Evolutionary conservation across 2,888 invertebrate genomes (phyloP).

Genomic region (Byasa hedistus): DNA sequence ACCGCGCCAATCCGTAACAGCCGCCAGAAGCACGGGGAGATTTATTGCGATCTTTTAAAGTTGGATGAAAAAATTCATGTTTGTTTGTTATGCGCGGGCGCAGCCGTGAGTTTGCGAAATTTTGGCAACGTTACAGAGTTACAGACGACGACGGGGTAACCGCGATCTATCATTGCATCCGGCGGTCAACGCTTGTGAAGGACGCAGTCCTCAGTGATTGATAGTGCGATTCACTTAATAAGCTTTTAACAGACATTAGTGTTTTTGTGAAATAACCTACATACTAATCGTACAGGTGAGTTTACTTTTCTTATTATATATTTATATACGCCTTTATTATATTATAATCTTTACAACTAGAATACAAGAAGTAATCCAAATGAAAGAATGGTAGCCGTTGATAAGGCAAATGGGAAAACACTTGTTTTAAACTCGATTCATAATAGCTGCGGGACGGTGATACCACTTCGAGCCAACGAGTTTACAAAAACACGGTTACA

Average conservation of each 20-base stretch:
- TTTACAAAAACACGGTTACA: conserved; percentile 32
- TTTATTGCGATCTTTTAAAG: conserved; percentile 46
- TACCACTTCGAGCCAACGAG: conserved; percentile 29
- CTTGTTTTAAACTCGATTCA: conserved; percentile 27
- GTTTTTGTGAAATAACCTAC: conserved; percentile 29
- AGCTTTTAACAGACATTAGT: conserved; percentile 41
- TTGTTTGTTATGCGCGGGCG: conserved; percentile 61
- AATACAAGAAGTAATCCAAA: neutral
- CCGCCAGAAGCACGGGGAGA: conserved; percentile 48
- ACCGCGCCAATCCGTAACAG: conserved; percentile 41
- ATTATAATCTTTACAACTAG: neutral
- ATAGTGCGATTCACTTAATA: conserved; percentile 45
- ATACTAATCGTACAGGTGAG: conserved; percentile 10
- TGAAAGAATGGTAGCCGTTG: conserved; percentile 3
- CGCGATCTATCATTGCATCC: conserved; percentile 52
- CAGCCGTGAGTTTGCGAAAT: conserved; percentile 62
- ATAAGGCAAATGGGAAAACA: conserved; percentile 17
- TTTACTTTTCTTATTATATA: neutral
- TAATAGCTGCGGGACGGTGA: conserved; percentile 12
- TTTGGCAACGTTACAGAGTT: conserved; percentile 60
- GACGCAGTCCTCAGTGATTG: conserved; percentile 55
- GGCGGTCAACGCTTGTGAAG: conserved; percentile 57
- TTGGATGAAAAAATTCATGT: conserved; percentile 45
- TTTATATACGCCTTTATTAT: neutral
- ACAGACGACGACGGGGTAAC: conserved; percentile 42